Conservation (phyloP, 2,113 vertebrate genomes). For the Mohoua ochrocephala region DNA sequence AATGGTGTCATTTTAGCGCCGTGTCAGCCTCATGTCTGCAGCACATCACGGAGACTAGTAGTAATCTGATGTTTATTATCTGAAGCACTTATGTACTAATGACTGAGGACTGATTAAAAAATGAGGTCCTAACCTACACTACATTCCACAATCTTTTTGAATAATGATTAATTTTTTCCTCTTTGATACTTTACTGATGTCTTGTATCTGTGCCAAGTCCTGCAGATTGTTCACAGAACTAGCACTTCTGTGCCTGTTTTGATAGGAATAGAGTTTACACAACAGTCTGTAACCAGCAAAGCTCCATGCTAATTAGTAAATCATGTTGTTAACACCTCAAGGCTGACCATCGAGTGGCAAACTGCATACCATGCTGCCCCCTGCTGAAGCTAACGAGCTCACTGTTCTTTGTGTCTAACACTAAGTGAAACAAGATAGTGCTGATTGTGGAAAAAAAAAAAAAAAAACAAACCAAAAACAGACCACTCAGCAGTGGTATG, state of each 20-base stretch:
- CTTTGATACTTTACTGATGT: background rate
- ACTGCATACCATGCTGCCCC: conserved; percentile 13
- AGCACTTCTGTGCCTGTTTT: background rate
- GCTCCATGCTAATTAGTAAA: background rate
- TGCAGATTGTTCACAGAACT: background rate
- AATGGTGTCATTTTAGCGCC: background rate
- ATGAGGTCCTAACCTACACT: background rate
- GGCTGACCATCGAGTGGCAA: background rate
- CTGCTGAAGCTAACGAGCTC: background rate
- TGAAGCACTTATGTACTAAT: background rate
- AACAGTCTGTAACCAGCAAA: background rate
- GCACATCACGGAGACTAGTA: background rate
- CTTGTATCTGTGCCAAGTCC: background rate
- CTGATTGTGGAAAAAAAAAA: background rate
- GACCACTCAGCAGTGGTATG: background rate
- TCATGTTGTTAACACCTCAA: background rate
- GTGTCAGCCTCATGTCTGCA: background rate
- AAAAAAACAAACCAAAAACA: background rate
- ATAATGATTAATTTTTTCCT: background rate
- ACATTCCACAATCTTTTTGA: background rate
- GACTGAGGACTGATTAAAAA: conserved; percentile 13
- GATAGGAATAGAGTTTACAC: background rate
- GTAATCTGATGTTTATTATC: background rate
- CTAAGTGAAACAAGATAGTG: background rate
- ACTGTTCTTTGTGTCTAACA: background rate